Evolutionary conservation across 2,797 vertebrate genomes (phyloP).

Genomic region (Aldrovandia affinis): DNA sequence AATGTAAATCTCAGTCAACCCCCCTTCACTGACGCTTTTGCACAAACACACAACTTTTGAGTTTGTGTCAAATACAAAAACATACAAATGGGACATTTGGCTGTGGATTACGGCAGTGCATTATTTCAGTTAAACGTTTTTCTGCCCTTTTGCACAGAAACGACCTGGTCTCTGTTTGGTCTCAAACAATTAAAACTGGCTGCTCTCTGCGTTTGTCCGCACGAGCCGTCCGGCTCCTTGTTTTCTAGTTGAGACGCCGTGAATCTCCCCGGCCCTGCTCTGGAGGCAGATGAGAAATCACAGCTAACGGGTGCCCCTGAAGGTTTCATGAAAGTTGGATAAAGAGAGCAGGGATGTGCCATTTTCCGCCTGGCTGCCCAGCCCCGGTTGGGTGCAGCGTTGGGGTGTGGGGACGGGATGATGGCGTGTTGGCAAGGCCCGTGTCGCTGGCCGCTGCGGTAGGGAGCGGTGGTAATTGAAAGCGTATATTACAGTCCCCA

Average conservation of each 20-base stretch:
- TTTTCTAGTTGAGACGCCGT: not conserved
- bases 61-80: not conserved
- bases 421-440: too few relatives aligned
- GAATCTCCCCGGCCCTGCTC: constrained; percentile 9
- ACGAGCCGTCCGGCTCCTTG: not conserved
- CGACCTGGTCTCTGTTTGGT: not conserved
- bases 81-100: not conserved
- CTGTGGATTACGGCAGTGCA: not conserved
- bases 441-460: not conserved
- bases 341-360: constrained; percentile 59
- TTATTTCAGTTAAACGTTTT: not conserved
- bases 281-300: constrained; percentile 55
- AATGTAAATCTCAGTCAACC: not conserved
- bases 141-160: not conserved
- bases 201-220: not conserved
- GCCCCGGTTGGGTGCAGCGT: not conserved
- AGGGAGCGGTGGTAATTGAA: constrained; percentile 50
- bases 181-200: not conserved
- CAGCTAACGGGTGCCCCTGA: constrained; percentile 49
- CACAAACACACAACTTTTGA: not conserved
- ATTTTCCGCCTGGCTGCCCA: constrained; percentile 60
- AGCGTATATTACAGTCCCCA: constrained; percentile 41
- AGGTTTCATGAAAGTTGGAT: constrained; percentile 67
- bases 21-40: not conserved
- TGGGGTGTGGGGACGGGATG: not conserved